phyloP scores from a whole-genome alignment of 1,140 invertebrate genomes.

The Temnothorax longispinosus region DNA sequence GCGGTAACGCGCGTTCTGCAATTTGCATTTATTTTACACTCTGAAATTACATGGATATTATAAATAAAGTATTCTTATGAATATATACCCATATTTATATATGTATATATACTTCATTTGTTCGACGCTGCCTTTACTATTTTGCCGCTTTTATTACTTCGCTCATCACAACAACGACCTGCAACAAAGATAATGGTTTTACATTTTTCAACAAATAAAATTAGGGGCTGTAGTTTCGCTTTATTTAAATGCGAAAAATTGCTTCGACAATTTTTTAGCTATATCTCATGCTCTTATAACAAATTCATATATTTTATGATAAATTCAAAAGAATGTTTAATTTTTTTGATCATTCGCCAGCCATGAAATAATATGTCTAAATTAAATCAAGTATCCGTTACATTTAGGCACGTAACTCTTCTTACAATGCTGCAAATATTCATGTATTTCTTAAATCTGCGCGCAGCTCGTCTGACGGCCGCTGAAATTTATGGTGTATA shows the following conservation, averaged over 20 bases:
- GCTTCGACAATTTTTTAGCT: background rate
- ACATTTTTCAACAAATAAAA: background rate
- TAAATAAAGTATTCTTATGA: background rate
- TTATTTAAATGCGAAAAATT: background rate
- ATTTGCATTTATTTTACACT: slow-evolving; percentile 23
- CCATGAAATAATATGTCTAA: background rate
- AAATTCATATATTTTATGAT: background rate
- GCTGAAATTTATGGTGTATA: background rate
- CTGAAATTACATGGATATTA: slow-evolving; percentile 14
- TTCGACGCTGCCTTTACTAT: background rate
- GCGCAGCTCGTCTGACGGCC: background rate
- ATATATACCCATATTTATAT: background rate
- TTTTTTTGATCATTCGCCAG: background rate
- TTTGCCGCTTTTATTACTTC: background rate
- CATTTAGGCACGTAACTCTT: background rate
- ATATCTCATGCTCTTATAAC: background rate
- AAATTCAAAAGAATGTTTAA: background rate
- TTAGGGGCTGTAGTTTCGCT: background rate
- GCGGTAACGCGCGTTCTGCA: background rate
- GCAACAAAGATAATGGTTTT: background rate
- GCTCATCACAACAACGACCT: background rate
- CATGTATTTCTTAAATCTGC: background rate
- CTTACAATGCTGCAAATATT: background rate
- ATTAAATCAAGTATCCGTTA: background rate
- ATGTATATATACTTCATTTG: background rate